These are phyloP conservation scores for Ennomos fuscantarius DNA, from an alignment of 2,888 invertebrate species.

Conservation along the genomic window DNA sequence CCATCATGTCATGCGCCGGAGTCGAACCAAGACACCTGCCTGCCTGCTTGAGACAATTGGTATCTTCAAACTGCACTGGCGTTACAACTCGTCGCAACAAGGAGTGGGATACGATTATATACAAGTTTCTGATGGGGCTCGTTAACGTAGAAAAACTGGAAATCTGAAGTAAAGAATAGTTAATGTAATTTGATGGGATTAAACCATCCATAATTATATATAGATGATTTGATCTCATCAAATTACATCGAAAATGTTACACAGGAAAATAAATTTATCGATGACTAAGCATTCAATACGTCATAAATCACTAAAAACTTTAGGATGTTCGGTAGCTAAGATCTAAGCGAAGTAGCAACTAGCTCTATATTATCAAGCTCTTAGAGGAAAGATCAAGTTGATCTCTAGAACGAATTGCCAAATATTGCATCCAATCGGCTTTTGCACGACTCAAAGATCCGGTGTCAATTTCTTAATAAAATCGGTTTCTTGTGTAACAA, in stretches of 20 bases:
- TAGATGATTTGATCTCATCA: too few species aligned
- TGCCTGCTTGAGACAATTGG: slow-evolving; percentile 33
- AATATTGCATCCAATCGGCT: slow-evolving; percentile 47
- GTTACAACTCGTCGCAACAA: not conserved
- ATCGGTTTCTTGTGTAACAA: slow-evolving; percentile 6
- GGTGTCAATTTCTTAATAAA: slow-evolving; percentile 5
- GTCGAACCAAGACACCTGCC: slow-evolving; percentile 39
- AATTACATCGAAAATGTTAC: too few species aligned
- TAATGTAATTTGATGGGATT: too few species aligned
- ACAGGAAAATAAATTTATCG: too few species aligned
- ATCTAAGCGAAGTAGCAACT: too few species aligned
- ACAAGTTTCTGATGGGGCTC: not conserved
- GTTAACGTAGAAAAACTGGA: too few species aligned
- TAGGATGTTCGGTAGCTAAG: too few species aligned
- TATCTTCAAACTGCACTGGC: slow-evolving; percentile 12
- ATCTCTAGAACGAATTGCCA: slow-evolving; percentile 18
- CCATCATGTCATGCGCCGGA: slow-evolving; percentile 24
- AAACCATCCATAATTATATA: too few species aligned
- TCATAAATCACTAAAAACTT: too few species aligned
- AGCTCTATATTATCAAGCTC: too few species aligned
- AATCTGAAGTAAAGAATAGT: too few species aligned
- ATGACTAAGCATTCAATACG: too few species aligned
- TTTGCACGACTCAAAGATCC: slow-evolving; percentile 46
- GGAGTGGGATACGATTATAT: not conserved
- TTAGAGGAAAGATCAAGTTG: not conserved